Evolutionary conservation across 2,888 invertebrate species (phyloP).

Genomic region (Chloromyia formosa): DNA sequence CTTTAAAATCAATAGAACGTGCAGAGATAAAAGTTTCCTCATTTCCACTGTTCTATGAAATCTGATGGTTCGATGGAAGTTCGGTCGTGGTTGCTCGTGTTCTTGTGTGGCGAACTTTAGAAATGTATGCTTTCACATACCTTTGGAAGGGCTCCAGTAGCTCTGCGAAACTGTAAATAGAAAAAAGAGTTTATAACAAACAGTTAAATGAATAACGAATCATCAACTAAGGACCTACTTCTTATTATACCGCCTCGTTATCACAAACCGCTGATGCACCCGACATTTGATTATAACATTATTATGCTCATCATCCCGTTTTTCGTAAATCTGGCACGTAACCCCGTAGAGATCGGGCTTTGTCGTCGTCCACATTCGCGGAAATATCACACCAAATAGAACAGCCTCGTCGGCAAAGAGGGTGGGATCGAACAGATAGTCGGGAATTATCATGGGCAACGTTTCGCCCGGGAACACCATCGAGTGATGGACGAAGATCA

Average conservation of each 20-base stretch:
- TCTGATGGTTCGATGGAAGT: too few species aligned
- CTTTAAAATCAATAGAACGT: too few species aligned
- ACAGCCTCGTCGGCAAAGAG: constrained; percentile 58
- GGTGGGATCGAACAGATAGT: constrained; percentile 57
- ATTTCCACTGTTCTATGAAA: too few species aligned
- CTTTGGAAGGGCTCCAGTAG: constrained; percentile 40
- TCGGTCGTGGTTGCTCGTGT: too few species aligned
- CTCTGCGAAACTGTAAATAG: constrained; percentile 43
- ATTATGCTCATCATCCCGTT: constrained; percentile 58
- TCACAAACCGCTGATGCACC: constrained; percentile 77
- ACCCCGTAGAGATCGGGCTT: constrained; percentile 58
- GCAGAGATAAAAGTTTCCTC: too few species aligned
- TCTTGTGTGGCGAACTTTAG: too few species aligned
- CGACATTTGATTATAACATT: constrained; percentile 74
- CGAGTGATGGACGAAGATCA: constrained; percentile 69
- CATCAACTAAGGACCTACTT: constrained; percentile 53
- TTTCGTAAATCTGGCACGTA: constrained; percentile 63
- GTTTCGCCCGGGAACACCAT: constrained; percentile 83
- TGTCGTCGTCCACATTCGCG: constrained; percentile 54
- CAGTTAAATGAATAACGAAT: too few species aligned
- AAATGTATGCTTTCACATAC: constrained; percentile 17
- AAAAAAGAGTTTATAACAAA: neutral
- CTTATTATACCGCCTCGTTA: constrained; percentile 56
- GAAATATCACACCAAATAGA: constrained; percentile 62
- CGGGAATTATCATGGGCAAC: constrained; percentile 73